Conservation (phyloP, 1,140 invertebrate species). For the Copidosoma floridanum region DNA sequence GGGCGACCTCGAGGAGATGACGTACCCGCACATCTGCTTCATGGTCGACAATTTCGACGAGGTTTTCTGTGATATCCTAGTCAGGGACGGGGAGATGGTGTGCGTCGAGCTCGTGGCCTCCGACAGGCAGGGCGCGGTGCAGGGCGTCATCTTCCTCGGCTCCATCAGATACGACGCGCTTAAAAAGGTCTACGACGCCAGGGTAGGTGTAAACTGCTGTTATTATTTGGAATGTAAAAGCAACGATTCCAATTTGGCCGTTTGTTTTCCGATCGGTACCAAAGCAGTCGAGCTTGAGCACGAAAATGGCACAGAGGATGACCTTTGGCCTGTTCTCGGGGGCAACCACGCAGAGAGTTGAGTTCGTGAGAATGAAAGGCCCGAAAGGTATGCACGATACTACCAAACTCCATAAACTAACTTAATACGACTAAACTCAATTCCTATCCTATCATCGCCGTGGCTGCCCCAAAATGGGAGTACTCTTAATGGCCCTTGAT, state of each 20-base stretch:
- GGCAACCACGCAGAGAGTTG: slow-evolving; percentile 79
- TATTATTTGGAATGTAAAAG: background rate
- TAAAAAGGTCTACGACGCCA: slow-evolving; percentile 93
- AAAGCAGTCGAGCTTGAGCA: slow-evolving; percentile 91
- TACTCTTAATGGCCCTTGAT: no score
- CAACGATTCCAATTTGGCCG: slow-evolving; percentile 30
- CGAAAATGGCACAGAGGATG: slow-evolving; percentile 94
- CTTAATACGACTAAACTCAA: background rate
- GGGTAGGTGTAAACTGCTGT: slow-evolving; percentile 62
- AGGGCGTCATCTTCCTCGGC: slow-evolving; percentile 93
- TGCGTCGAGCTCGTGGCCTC: slow-evolving; percentile 94
- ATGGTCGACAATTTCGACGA: slow-evolving; percentile 99
- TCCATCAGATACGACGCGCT: slow-evolving; percentile 96
- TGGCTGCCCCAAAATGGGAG: no score
- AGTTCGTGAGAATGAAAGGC: slow-evolving; percentile 97
- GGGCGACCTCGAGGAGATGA: slow-evolving; percentile 97
- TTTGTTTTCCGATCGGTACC: no score
- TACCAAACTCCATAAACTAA: no score
- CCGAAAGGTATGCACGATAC: slow-evolving; percentile 65
- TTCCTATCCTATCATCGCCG: no score
- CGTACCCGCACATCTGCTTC: slow-evolving; percentile 98
- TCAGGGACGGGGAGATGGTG: slow-evolving; percentile 97
- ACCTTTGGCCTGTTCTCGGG: slow-evolving; percentile 88
- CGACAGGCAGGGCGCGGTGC: slow-evolving; percentile 77
- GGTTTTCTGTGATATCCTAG: slow-evolving; percentile 94